Base-by-base conservation (phyloP, 2,113 vertebrate genomes). In the Formicarius rufipectus region DNA sequence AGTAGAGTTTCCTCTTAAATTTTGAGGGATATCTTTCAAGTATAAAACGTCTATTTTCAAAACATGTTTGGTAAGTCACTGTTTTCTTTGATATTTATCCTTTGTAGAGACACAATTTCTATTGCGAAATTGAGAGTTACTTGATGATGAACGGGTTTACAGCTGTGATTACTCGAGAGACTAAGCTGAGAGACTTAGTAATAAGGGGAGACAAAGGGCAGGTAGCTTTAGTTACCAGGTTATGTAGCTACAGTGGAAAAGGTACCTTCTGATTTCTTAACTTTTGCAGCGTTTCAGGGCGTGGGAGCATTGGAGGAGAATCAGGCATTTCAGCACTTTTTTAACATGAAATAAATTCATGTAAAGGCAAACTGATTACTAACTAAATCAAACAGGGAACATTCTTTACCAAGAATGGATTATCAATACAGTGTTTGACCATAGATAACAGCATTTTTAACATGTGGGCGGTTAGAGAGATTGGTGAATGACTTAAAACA, bases 381-480 rank as follows among this genome's bases (percentile, higher is more conserved):
- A 49, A 40, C 14, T 35, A 47, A n/a, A 33, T 92, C 31, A 4
- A 37, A 60, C 14, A 45, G 42, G 28, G 6, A 68, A 27, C 5
- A 6, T 77, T 55, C 24, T 89, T 72, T 90, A 50, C 33, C 5
- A 33, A 35, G 58, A 68, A 7, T 47, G 55, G 12, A 14, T 53
- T 68, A 39, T 39, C 15, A 44, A 2, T 40, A 30, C 12, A 27
- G 15, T 30, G 18, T 56, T 83, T 59, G 49, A 64, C 31, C 6
- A 49, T 6, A n/a, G 25, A 25, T 7, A 6, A 47, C 0, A 2
- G 20, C 0, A 0, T 69, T 89, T 66, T 81, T 56, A 72, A 59
- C 21, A 12, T 2, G 3, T 3, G 2, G 19, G 18, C 6, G 7
- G 21, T 64, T 83, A 50, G 50, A 40, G 45, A 85, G 22, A 37